Base-by-base conservation (phyloP, 2,113 vertebrate species). In the Delphinus delphis region DNA sequence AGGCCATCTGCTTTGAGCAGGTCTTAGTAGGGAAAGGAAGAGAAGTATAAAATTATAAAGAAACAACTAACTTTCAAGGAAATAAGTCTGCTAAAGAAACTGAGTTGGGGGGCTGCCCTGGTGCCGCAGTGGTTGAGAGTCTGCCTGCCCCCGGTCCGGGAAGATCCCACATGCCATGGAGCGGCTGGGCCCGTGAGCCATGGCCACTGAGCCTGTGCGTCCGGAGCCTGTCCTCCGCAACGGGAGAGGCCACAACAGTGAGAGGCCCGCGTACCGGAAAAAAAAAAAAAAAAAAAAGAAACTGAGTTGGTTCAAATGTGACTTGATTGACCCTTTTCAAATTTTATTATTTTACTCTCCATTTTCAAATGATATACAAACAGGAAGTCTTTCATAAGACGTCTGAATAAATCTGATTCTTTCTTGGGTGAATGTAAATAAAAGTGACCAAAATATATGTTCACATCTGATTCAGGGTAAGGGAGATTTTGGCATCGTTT, bases 41-140 rank as follows among this genome's bases (percentile, higher is more conserved):
- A 41, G 33, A 65, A 33, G 4, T 25, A 36, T 38, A 44, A 65
- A 65, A 82, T 47, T 53, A 17, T 15, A 77, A 89, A 47, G 41
- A 84, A 92, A 44, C 44, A 77, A 53, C 38, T n/a, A 73, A 79
- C 62, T 65, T 88, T 71, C 21, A 94, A 90, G 26, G 14, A 88
- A 96, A 84, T 88, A n/a, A 20, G 13, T 74, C 53, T 44, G 20
- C 55, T 91, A 23, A 93, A 89, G 31, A 96, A 89, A 93, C 13
- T 58, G 71, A 91, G 73, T 77, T 65, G 10, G 5, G 47, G 47
- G 47, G 47, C 47, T 50, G 12, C 47, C 12, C 47, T 50, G 12
- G 47, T 50, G 47, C 12, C 12, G 47, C 47, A 13, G 47, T 13
- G 47, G 47, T 13, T 50, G 47, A 50, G 47, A 50, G 47, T 13